A percentile compares a stretch with the other conserved stretches of the same genome.
phyloP scores from a whole-genome alignment of 2,888 invertebrate genomes.

The Drosophila tripunctata region DNA sequence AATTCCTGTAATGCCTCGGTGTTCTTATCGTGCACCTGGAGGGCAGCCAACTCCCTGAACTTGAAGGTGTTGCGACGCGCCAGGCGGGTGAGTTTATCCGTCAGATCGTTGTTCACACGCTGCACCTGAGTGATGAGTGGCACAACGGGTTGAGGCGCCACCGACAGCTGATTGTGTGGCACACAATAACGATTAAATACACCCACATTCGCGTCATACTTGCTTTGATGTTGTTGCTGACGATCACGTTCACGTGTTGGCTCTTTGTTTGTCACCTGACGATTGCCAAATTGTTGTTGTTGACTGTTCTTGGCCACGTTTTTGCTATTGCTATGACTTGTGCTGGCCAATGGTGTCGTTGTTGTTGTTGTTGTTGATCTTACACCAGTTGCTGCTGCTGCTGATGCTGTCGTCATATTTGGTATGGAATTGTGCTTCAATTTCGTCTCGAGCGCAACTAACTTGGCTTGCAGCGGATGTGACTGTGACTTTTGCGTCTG shows the following conservation, averaged over 20 bases:
- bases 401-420: not conserved
- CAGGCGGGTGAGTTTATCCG: constrained; percentile 41
- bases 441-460: constrained; percentile 29
- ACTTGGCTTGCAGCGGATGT: constrained; percentile 32
- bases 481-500: constrained; percentile 14
- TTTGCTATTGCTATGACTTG: not conserved
- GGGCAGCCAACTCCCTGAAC: constrained; percentile 37
- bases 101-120: constrained; percentile 36
- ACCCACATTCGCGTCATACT: constrained; percentile 13
- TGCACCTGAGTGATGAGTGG: constrained; percentile 47
- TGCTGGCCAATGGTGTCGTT: not conserved
- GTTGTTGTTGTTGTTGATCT: not conserved
- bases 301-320: constrained; percentile 4
- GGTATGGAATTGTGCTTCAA: constrained; percentile 19
- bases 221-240: constrained; percentile 2
- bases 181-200: constrained; percentile 22
- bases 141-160: constrained; percentile 9
- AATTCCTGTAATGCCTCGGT: constrained; percentile 80
- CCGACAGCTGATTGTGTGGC: constrained; percentile 5
- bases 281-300: not conserved
- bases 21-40: constrained; percentile 64
- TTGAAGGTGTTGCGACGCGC: constrained; percentile 53
- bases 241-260: not conserved
- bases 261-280: constrained; percentile 12
- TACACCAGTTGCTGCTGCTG: not conserved